Evolutionary conservation across 2,113 vertebrate species (phyloP).

Genomic region (Riparia riparia): DNA sequence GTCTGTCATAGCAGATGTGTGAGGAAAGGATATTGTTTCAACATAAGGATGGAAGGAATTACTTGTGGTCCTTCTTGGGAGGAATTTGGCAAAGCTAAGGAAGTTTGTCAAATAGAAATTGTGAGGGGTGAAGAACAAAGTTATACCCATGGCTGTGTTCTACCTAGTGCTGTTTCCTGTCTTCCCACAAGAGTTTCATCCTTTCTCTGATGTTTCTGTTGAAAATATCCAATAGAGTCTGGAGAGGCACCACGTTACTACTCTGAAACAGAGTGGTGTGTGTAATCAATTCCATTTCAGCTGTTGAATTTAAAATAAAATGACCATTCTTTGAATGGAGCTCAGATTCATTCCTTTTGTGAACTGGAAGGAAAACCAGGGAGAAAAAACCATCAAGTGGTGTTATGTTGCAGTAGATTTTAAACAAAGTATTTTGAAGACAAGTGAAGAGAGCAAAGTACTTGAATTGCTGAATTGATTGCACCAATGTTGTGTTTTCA

Average conservation of each 20-base stretch:
- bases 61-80: background rate
- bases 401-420: constrained; percentile 19
- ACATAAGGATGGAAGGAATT: constrained; percentile 4
- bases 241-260: background rate
- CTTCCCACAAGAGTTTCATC: background rate
- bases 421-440: background rate
- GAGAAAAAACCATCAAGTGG: background rate
- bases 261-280: background rate
- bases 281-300: constrained; percentile 20
- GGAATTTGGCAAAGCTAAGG: constrained; percentile 17
- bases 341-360: background rate
- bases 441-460: background rate
- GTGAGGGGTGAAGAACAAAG: background rate
- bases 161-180: background rate
- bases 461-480: background rate
- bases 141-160: background rate
- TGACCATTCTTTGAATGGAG: background rate
- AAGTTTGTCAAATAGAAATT: background rate
- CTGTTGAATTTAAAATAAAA: constrained; percentile 2
- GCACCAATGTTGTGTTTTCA: background rate
- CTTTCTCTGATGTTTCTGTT: background rate
- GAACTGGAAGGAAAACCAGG: background rate
- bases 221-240: background rate
- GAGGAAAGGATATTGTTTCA: constrained; percentile 13
- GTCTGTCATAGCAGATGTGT: background rate